These are phyloP conservation scores for Diadumene lineata DNA, from an alignment of 92 coral and sea anemone genomes.

Conservation along the genomic window DNA sequence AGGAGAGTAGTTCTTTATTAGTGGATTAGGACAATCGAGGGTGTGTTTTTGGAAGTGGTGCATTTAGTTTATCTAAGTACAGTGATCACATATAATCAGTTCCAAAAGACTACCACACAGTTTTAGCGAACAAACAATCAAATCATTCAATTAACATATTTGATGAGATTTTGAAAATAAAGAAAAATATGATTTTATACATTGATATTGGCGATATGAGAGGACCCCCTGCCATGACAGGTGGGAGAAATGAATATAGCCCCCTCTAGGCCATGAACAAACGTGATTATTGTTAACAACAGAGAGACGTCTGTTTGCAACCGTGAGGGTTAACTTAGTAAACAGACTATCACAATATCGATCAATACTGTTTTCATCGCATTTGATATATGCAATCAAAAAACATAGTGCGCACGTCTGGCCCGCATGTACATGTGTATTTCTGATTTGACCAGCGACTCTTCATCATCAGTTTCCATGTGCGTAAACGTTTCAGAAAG, in stretches of 20 bases:
- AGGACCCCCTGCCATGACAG: conserved; percentile 18
- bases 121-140: conserved; percentile 13
- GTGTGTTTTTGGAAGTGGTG: not conserved
- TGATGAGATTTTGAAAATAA: not conserved
- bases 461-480: not conserved
- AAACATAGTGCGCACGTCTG: no score
- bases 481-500: no score
- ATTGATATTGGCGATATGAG: not conserved
- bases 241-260: not conserved
- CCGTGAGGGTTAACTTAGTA: no score
- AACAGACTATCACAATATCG: no score
- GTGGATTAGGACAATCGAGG: no score
- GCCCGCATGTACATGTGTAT: no score
- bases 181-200: not conserved
- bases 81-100: not conserved
- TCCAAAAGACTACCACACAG: not conserved
- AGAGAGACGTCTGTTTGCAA: not conserved
- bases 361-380: no score
- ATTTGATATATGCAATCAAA: no score
- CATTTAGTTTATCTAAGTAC: not conserved
- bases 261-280: not conserved
- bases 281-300: not conserved
- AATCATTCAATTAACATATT: conserved; percentile 15
- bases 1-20: no score
- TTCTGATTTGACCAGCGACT: not conserved